phyloP scores from a whole-genome alignment of 2,888 invertebrate genomes.

The Lamellibrachia columna region DNA sequence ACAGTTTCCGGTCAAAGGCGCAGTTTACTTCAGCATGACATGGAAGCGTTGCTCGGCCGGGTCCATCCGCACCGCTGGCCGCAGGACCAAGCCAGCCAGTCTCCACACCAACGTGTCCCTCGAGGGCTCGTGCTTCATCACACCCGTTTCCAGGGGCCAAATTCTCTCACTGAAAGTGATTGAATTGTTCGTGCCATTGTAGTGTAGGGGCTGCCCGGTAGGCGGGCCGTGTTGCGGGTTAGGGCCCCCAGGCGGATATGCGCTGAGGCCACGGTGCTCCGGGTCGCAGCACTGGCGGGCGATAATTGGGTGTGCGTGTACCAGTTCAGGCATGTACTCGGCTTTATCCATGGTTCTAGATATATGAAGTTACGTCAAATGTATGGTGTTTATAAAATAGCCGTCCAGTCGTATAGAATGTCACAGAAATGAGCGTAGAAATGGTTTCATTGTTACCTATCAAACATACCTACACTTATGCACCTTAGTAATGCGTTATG shows the following conservation, averaged over 20 bases:
- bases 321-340: background rate
- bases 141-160: background rate
- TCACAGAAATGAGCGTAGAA: background rate
- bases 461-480: background rate
- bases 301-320: background rate
- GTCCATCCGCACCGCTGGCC: background rate
- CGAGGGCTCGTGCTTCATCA: background rate
- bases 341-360: background rate
- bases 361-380: background rate
- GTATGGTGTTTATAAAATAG: background rate
- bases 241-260: background rate
- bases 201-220: background rate
- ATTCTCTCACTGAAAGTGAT: background rate
- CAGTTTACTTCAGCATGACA: background rate
- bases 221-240: background rate
- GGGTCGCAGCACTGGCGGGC: background rate
- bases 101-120: background rate
- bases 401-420: background rate
- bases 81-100: background rate
- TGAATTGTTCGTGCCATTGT: background rate
- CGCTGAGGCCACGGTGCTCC: background rate
- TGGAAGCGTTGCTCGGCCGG: background rate
- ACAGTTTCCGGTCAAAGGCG: background rate
- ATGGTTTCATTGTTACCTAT: background rate
- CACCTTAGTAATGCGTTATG: background rate